Conservation (phyloP, 2,888 invertebrate genomes). For the Microctonus brassicae region DNA sequence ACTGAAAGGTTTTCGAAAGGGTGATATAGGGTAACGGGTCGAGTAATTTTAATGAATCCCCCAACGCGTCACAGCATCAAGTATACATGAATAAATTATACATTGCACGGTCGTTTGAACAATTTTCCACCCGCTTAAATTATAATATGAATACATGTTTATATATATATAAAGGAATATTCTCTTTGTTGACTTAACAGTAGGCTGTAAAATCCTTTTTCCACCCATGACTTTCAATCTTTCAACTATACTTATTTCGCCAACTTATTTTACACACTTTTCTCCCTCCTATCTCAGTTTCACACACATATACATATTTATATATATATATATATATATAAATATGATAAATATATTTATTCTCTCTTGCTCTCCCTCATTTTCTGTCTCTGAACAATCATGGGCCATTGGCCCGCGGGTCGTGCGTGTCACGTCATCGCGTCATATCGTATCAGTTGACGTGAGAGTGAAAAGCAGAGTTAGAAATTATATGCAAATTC, state of each 20-base stretch:
- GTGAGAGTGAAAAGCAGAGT: neutral
- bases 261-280: neutral
- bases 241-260: neutral
- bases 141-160: slow-evolving; percentile 50
- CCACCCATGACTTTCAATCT: neutral
- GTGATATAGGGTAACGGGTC: neutral
- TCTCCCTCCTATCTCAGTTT: neutral
- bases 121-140: slow-evolving; percentile 65
- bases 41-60: slow-evolving; percentile 17
- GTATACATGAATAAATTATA: slow-evolving; percentile 23
- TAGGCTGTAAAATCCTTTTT: neutral
- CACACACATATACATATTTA: no score
- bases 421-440: slow-evolving; percentile 8
- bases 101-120: slow-evolving; percentile 58
- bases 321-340: no score
- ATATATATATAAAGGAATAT: neutral
- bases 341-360: no score
- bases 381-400: slow-evolving; percentile 3
- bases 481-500: slow-evolving; percentile 4
- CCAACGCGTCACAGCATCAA: slow-evolving; percentile 19
- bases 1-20: neutral
- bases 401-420: slow-evolving; percentile 5
- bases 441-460: slow-evolving; percentile 9
- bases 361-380: neutral
- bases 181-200: neutral